A percentile compares a stretch with the other conserved stretches of the same genome.
These are phyloP conservation scores for Lasius platythorax DNA, from an alignment of 2,888 invertebrate species.

Conservation along the genomic window DNA sequence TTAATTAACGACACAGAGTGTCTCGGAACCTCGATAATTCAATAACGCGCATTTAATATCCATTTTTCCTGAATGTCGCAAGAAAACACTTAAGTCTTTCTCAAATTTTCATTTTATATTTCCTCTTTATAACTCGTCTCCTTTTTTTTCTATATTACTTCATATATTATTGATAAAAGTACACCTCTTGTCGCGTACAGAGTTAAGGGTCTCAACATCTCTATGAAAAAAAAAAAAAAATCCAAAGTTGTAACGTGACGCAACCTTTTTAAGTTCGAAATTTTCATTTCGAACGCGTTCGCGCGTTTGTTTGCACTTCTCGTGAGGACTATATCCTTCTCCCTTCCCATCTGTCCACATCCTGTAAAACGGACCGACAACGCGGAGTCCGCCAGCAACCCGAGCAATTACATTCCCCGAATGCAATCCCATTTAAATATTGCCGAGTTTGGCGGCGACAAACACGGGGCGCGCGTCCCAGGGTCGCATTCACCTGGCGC, in stretches of 20 bases:
- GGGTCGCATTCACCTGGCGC: slow-evolving; percentile 59
- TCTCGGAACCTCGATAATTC: neutral
- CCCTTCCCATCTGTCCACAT: slow-evolving; percentile 51
- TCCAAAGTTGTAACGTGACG: neutral
- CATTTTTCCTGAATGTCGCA: neutral
- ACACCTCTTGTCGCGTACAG: neutral
- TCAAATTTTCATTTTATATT: neutral
- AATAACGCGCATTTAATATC: neutral
- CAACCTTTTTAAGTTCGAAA: neutral
- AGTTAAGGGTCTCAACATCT: neutral
- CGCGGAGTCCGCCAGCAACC: slow-evolving; percentile 78
- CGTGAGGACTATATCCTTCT: slow-evolving; percentile 26
- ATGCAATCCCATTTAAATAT: slow-evolving; percentile 84
- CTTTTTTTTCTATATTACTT: neutral
- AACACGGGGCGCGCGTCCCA: slow-evolving; percentile 69
- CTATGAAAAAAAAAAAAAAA: neutral
- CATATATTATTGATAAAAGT: neutral
- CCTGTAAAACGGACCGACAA: slow-evolving; percentile 63
- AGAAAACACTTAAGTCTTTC: neutral
- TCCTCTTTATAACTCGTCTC: neutral
- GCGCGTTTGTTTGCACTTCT: neutral
- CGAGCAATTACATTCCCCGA: slow-evolving; percentile 82
- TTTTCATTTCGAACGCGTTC: neutral
- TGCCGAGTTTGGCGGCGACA: slow-evolving; percentile 78
- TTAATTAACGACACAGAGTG: neutral